phyloP scores from a whole-genome alignment of 2,797 vertebrate species.

The Muscicapa striata region DNA sequence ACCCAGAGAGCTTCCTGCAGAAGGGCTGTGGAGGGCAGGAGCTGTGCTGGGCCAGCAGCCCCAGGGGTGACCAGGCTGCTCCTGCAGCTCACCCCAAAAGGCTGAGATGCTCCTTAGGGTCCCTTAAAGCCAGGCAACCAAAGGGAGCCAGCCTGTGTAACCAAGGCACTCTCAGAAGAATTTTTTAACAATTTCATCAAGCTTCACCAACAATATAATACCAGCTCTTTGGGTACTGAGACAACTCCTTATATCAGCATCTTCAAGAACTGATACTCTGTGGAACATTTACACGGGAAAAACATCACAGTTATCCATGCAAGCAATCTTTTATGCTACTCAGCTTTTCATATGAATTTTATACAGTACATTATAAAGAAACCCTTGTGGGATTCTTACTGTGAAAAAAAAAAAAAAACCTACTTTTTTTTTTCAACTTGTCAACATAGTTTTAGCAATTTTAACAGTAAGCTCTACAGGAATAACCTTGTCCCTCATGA shows the following conservation, averaged over 20 bases:
- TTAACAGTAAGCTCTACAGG: not conserved
- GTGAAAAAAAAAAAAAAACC: not conserved
- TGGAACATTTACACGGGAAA: not conserved
- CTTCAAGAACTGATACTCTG: not conserved
- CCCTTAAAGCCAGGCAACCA: not conserved
- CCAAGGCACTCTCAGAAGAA: not conserved
- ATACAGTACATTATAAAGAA: not conserved
- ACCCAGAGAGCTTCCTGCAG: not conserved
- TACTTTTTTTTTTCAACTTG: not conserved
- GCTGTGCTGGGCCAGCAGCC: not conserved
- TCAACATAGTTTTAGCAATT: slow-evolving; percentile 7
- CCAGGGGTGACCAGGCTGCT: not conserved
- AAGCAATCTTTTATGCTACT: not conserved
- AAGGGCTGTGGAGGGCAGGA: not conserved
- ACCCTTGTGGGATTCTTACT: not conserved
- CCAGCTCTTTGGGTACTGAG: not conserved
- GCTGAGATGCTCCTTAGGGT: not conserved
- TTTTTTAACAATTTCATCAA: not conserved
- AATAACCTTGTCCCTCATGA: not conserved
- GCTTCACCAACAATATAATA: not conserved
- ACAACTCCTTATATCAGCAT: not conserved
- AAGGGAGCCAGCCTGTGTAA: not conserved
- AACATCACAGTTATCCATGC: not conserved
- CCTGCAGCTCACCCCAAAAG: not conserved
- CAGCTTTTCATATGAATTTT: not conserved